Evolutionary conservation across 1,140 invertebrate species (phyloP).

Genomic region (Carcinoscorpius rotundicauda): DNA sequence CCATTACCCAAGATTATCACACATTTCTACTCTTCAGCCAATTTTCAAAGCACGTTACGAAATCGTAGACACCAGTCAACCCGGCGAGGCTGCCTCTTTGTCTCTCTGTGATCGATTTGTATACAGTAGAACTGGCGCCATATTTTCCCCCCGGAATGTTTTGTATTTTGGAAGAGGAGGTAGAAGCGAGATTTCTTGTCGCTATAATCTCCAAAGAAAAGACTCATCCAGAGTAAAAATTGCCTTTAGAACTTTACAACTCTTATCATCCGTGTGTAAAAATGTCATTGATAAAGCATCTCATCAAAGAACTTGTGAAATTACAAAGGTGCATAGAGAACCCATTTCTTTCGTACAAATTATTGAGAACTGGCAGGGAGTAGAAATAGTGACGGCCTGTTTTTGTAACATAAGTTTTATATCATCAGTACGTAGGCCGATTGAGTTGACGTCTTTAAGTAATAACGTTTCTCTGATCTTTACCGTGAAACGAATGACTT

Average conservation of each 20-base stretch:
- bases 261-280: conserved; percentile 15
- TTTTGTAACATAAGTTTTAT: conserved; percentile 51
- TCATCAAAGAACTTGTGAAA: not conserved
- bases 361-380: conserved; percentile 11
- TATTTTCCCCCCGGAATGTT: conserved; percentile 21
- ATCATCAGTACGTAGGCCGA: conserved; percentile 39
- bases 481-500: conserved; percentile 62
- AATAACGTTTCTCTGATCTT: conserved; percentile 68
- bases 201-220: conserved; percentile 21
- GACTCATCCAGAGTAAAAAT: conserved; percentile 17
- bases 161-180: conserved; percentile 25
- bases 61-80: conserved; percentile 24
- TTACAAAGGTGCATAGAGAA: conserved; percentile 1
- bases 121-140: conserved; percentile 18
- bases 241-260: conserved; percentile 13
- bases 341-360: not conserved
- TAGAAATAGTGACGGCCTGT: conserved; percentile 45
- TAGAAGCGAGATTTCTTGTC: conserved; percentile 21
- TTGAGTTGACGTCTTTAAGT: conserved; percentile 60
- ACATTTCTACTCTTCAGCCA: conserved; percentile 12
- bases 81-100: conserved; percentile 15
- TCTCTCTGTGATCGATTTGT: conserved; percentile 21
- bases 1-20: conserved; percentile 16
- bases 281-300: conserved; percentile 6
- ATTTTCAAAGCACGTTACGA: conserved; percentile 22